A percentile compares a stretch with the other conserved stretches of the same genome.
These are phyloP conservation scores for Venturia canescens DNA, from an alignment of 1,140 invertebrate species.

Conservation along the genomic window DNA sequence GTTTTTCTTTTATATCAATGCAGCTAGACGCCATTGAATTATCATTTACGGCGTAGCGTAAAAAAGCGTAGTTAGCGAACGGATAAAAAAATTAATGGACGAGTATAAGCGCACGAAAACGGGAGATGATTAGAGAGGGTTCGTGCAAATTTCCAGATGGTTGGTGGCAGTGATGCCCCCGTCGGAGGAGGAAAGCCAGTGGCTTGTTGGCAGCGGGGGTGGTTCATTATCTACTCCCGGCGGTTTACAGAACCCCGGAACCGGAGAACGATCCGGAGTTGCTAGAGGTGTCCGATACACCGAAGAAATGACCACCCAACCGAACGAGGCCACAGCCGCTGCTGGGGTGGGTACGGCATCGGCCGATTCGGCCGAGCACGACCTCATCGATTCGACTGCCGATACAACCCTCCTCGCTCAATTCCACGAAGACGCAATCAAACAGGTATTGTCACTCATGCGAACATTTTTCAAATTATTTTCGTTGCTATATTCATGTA, in stretches of 20 bases:
- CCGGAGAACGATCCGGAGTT: conserved; percentile 54
- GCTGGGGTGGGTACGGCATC: conserved; percentile 65
- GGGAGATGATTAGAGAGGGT: conserved; percentile 12
- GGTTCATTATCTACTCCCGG: conserved; percentile 59
- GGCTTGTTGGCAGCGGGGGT: conserved; percentile 71
- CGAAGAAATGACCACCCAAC: conserved; percentile 68
- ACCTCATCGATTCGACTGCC: conserved; percentile 66
- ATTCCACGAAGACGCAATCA: conserved; percentile 86
- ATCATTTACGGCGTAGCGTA: no score
- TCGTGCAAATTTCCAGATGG: conserved; percentile 62
- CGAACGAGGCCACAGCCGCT: conserved; percentile 59
- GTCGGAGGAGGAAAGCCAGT: conserved; percentile 74
- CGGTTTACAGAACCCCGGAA: conserved; percentile 53
- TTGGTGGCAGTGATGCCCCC: conserved; percentile 73
- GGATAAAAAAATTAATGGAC: no score
- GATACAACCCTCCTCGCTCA: conserved; percentile 82
- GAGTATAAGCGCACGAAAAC: no score
- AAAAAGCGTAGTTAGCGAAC: no score
- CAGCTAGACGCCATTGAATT: no score
- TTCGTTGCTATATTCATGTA: no score
- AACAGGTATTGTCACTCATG: conserved; percentile 75
- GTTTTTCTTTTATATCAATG: no score
- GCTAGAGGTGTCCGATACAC: conserved; percentile 65
- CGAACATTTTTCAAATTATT: no score
- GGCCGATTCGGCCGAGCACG: conserved; percentile 71